Base-by-base conservation (phyloP, 2,888 invertebrate genomes). In the Nephrocerus scutellatus region DNA sequence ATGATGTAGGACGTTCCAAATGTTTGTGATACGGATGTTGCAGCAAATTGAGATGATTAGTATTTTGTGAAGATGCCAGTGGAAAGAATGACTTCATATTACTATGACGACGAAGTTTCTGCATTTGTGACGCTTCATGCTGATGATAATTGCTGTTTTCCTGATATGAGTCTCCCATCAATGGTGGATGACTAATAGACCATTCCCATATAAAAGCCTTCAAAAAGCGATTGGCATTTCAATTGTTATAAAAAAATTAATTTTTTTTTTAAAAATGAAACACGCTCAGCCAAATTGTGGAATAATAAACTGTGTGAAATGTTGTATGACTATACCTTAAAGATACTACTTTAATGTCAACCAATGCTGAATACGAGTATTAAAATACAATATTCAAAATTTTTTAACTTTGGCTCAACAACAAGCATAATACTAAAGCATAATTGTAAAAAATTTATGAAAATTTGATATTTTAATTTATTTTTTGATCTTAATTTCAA, bases 121-220 rank as follows among this genome's bases (percentile, higher is more conserved):
- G 46, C 41, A 46, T 34, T 21, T 46, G 43, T 22, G 46, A 36
- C 30, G 46, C 39, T 25, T 46, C 44, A 30, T 44, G 46, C 28
- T 41, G 41, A 31, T 29, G 41, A 22, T 33, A 43, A 8, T 19
- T 39, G 30, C 40, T 46, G 36, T 44, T 44, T 44, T 46, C 46
- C 39, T 46, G 43, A 44, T 41, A 44, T 30, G 48, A 40, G 29
- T 43, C 40, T 16, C 49, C 37, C 44, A 40, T 48, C 39, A 52
- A 29, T 36, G 51, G 50, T 25, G 52, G 50, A 51, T 54, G 55
- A 49, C 42, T 55, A 34, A 54, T 48, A 26, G 55, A 51, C 53
- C 52, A 55, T 45, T 55, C 55, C 54, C 54, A 56, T 44, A 50
- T 39, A 47, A 53, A 42, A 41, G 51, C 49, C 55, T 55, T 45